Percentiles rank a stretch among this genome's conserved stretches.
Conservation (phyloP, 2,113 vertebrate genomes). For the Istiophorus platypterus region DNA sequence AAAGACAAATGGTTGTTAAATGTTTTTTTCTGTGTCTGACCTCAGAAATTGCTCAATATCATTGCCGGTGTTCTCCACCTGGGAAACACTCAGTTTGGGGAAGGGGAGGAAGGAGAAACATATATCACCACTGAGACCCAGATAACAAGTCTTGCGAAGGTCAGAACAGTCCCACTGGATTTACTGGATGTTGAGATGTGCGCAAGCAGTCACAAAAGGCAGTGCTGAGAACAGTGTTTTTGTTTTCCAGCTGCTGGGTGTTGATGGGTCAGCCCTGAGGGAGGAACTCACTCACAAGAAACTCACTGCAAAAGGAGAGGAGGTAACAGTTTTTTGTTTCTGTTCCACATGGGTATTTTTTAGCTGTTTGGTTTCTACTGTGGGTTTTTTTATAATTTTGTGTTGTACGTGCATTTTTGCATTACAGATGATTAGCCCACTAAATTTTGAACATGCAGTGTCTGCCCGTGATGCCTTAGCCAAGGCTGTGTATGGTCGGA, state of each 20-base stretch:
- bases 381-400: neutral
- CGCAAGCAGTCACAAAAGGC: conserved; percentile 1
- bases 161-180: conserved; percentile 69
- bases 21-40: conserved; percentile 30
- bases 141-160: conserved; percentile 89
- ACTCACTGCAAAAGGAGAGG: conserved; percentile 96
- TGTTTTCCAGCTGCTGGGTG: conserved; percentile 89
- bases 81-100: conserved; percentile 94
- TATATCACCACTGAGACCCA: conserved; percentile 92
- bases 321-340: conserved; percentile 83
- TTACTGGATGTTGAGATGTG: conserved; percentile 41
- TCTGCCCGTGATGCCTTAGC: conserved; percentile 92
- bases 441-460: conserved; percentile 94
- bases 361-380: neutral
- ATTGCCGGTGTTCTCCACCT: conserved; percentile 94
- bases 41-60: conserved; percentile 92
- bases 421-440: conserved; percentile 91
- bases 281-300: conserved; percentile 95
- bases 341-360: neutral
- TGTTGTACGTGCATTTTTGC: neutral
- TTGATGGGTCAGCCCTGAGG: conserved; percentile 86
- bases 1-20: conserved; percentile 5
- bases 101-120: conserved; percentile 90
- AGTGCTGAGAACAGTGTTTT: conserved; percentile 51
- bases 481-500: conserved; percentile 93